phyloP scores from a whole-genome alignment of 2,888 invertebrate genomes.

The Torymus auratus region DNA sequence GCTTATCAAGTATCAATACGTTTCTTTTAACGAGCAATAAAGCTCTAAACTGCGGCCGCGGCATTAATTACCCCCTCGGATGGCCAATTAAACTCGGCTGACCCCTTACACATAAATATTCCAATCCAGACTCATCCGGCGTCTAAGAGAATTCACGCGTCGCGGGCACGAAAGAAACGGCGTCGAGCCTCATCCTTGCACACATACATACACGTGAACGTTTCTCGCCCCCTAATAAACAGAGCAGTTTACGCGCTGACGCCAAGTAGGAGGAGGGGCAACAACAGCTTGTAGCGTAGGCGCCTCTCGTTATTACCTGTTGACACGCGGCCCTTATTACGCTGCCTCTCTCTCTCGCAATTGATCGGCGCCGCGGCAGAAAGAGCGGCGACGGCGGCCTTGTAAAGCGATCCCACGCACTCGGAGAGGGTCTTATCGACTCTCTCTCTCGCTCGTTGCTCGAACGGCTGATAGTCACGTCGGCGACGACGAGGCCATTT shows the following conservation, averaged over 20 bases:
- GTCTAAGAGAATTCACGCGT: too few relatives aligned
- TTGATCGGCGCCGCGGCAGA: conserved; percentile 38
- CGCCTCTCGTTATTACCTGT: conserved; percentile 65
- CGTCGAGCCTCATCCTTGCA: not conserved
- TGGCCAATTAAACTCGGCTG: too few relatives aligned
- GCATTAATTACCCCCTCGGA: too few relatives aligned
- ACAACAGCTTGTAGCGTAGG: conserved; percentile 69
- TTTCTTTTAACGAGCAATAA: too few relatives aligned
- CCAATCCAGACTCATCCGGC: too few relatives aligned
- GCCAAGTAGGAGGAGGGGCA: conserved; percentile 63
- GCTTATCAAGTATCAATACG: too few relatives aligned
- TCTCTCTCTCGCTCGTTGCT: not conserved
- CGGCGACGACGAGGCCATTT: conserved; percentile 27
- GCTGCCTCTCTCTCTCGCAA: conserved; percentile 14
- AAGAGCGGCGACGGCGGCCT: not conserved
- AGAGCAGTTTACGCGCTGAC: conserved; percentile 58
- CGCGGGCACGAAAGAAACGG: too few relatives aligned
- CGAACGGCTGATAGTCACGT: conserved; percentile 37
- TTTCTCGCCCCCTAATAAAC: conserved; percentile 56
- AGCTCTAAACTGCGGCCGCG: too few relatives aligned
- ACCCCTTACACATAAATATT: too few relatives aligned
- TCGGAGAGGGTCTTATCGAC: conserved; percentile 26
- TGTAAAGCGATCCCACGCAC: not conserved
- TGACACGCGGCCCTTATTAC: conserved; percentile 68
- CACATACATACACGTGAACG: not conserved